Percentiles rank a stretch among this genome's conserved stretches.
Evolutionary conservation across 2,797 vertebrate genomes (phyloP).

Genomic region (Ara ararauna): DNA sequence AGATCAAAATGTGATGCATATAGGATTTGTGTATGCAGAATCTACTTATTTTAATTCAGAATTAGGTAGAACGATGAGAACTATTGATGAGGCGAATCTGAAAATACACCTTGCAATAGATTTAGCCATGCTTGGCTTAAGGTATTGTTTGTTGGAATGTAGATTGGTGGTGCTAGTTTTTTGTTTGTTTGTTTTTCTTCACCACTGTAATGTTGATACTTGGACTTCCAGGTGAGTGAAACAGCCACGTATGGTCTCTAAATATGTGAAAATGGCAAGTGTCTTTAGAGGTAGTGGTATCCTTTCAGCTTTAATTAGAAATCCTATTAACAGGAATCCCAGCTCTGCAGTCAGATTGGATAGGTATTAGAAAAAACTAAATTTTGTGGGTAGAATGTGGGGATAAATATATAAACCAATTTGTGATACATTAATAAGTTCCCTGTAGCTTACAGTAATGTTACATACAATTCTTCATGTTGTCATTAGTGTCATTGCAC

Average conservation of each 20-base stretch:
- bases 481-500: neutral
- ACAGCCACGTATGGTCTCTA: neutral
- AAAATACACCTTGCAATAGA: neutral
- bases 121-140: neutral
- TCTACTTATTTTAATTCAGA: neutral
- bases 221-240: neutral
- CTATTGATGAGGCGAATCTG: neutral
- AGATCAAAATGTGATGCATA: neutral
- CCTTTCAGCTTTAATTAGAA: neutral
- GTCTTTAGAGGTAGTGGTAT: neutral
- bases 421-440: neutral
- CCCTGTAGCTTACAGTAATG: neutral
- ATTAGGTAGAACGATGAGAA: neutral
- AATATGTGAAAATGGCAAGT: neutral
- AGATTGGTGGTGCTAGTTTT: neutral
- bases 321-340: neutral
- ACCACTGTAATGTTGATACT: neutral
- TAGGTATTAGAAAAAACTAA: neutral
- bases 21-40: neutral
- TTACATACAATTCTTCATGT: neutral
- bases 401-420: neutral
- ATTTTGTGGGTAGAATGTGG: neutral
- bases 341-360: neutral
- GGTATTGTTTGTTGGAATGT: neutral
- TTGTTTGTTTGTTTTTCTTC: neutral